Percentiles rank a stretch among this genome's conserved stretches.
Evolutionary conservation across 2,113 vertebrate genomes (phyloP).

Genomic region (Pelecanus crispus): DNA sequence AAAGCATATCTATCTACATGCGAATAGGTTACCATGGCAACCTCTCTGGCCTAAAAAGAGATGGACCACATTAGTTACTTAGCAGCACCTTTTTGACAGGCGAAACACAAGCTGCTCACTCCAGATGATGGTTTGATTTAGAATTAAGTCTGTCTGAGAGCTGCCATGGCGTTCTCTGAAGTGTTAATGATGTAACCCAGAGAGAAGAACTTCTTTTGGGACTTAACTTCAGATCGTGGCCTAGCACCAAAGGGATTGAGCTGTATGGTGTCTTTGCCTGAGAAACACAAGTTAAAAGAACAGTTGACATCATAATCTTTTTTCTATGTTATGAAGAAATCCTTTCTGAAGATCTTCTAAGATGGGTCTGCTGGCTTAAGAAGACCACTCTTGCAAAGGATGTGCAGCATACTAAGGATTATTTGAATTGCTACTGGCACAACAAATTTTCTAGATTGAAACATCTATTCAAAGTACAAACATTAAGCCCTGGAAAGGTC

Average conservation of each 20-base stretch:
- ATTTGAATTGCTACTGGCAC: background rate
- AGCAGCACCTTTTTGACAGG: conserved; percentile 63
- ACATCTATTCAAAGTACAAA: background rate
- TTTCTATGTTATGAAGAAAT: background rate
- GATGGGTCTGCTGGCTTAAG: background rate
- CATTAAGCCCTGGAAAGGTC: background rate
- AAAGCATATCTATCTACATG: conserved; percentile 30
- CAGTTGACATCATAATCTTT: background rate
- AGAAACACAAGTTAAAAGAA: background rate
- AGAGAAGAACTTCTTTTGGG: conserved; percentile 11
- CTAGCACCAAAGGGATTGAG: background rate
- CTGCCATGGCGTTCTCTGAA: background rate
- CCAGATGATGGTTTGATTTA: conserved; percentile 41
- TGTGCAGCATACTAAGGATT: background rate
- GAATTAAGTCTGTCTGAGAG: conserved; percentile 24
- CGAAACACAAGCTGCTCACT: conserved; percentile 58
- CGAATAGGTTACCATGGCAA: conserved; percentile 34
- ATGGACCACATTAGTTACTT: conserved; percentile 56
- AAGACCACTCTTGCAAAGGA: background rate
- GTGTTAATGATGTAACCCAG: background rate
- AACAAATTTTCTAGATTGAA: background rate
- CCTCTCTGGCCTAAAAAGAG: conserved; percentile 55
- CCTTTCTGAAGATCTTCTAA: background rate
- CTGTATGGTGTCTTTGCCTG: background rate
- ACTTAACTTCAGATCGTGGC: background rate